Conservation (phyloP, 2,797 vertebrate genomes). For the Dendrocincla tyrannina region DNA sequence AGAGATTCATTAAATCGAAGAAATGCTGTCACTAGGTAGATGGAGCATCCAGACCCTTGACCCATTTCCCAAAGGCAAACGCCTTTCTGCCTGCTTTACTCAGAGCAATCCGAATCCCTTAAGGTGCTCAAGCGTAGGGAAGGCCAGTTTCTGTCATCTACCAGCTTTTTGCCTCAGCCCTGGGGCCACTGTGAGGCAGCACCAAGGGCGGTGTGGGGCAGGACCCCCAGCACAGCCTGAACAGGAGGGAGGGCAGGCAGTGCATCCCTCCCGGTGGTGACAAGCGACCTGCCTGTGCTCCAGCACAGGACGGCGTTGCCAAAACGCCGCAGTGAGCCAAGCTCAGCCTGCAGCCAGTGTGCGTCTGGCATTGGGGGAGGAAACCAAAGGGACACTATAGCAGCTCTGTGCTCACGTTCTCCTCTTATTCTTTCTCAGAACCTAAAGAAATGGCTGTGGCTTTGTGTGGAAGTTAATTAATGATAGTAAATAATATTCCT, state of each 20-base stretch:
- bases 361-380: neutral
- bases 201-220: fast-evolving
- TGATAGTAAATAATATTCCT: conserved; percentile 50
- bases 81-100: neutral
- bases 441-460: neutral
- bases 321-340: neutral
- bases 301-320: neutral
- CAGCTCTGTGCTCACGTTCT: neutral
- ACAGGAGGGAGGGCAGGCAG: fast-evolving
- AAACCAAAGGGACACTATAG: neutral
- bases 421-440: neutral
- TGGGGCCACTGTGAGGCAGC: neutral
- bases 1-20: conserved; percentile 16
- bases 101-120: neutral
- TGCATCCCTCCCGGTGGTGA: fast-evolving
- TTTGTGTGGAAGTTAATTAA: conserved; percentile 46
- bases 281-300: neutral
- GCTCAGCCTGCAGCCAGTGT: neutral
- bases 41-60: neutral
- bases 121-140: fast-evolving
- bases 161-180: neutral
- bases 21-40: neutral
- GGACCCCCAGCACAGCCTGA: neutral
- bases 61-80: neutral
- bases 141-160: fast-evolving